A percentile compares a stretch with the other conserved stretches of the same genome.
phyloP scores from a whole-genome alignment of 2,113 vertebrate genomes.

The Ailurus styani region DNA sequence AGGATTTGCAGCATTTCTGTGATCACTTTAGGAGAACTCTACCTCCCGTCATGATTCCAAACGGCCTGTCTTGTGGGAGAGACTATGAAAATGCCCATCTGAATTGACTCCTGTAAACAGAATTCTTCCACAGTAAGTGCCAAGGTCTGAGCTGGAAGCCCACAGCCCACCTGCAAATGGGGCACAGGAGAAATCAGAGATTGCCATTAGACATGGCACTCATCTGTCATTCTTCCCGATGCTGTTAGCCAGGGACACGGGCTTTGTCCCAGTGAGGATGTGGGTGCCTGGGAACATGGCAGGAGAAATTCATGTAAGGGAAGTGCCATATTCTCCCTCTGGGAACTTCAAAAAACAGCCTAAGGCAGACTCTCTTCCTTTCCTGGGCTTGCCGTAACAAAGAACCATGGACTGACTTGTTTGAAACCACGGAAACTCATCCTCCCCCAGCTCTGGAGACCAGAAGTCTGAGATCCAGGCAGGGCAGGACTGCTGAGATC shows the following conservation, averaged over 20 bases:
- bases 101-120: neutral
- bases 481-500: rapidly evolving
- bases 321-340: neutral
- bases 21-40: neutral
- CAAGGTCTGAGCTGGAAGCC: too few species aligned
- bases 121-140: neutral
- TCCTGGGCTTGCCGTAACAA: neutral
- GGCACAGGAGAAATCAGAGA: neutral
- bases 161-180: neutral
- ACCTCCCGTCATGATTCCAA: neutral
- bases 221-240: neutral
- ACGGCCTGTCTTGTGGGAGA: neutral
- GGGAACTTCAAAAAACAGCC: too few species aligned
- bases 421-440: neutral
- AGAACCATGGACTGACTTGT: neutral
- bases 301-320: neutral
- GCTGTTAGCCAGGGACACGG: rapidly evolving
- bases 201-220: neutral
- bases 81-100: neutral
- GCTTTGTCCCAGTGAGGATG: neutral
- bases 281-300: neutral
- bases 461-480: neutral
- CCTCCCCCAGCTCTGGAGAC: too few species aligned
- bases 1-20: neutral
- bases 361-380: rapidly evolving